Evolutionary conservation across 2,113 vertebrate genomes (phyloP).

Genomic region (Pterocles burchelli): DNA sequence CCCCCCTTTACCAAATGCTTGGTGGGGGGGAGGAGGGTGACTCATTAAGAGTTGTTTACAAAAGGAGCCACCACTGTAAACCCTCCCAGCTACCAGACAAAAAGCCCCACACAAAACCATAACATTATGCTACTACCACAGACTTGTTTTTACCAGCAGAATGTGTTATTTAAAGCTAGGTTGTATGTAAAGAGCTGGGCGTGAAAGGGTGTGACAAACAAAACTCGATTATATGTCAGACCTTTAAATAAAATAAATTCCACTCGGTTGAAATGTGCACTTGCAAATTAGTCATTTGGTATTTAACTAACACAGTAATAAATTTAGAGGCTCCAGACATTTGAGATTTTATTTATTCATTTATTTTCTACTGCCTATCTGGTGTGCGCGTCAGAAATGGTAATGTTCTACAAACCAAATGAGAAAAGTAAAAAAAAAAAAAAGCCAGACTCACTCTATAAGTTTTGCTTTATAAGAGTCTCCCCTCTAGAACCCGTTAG

Average conservation of each 20-base stretch:
- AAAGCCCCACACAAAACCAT: no score
- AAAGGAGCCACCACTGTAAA: no score
- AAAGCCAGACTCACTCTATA: background rate
- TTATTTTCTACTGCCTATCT: slow-evolving; percentile 48
- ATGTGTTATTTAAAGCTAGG: slow-evolving; percentile 15
- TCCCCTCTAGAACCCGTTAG: background rate
- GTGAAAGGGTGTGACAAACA: slow-evolving; percentile 16
- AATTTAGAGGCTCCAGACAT: slow-evolving; percentile 40
- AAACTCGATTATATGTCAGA: slow-evolving; percentile 23
- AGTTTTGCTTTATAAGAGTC: background rate
- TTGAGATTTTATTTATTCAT: slow-evolving; percentile 53
- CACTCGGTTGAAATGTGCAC: background rate
- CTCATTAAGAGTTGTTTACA: no score
- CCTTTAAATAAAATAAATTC: slow-evolving; percentile 50
- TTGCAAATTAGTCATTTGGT: slow-evolving; percentile 41
- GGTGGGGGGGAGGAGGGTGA: no score
- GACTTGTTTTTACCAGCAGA: background rate
- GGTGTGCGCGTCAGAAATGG: slow-evolving; percentile 6
- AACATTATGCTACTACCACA: background rate
- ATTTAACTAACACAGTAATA: slow-evolving; percentile 17
- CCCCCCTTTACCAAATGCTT: no score
- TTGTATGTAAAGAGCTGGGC: background rate
- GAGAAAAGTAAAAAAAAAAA: background rate
- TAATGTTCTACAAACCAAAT: background rate
- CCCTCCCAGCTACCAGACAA: no score